Percentiles rank a stretch among this genome's conserved stretches.
phyloP scores from a whole-genome alignment of 2,113 vertebrate species.

The Sceloporus undulatus region DNA sequence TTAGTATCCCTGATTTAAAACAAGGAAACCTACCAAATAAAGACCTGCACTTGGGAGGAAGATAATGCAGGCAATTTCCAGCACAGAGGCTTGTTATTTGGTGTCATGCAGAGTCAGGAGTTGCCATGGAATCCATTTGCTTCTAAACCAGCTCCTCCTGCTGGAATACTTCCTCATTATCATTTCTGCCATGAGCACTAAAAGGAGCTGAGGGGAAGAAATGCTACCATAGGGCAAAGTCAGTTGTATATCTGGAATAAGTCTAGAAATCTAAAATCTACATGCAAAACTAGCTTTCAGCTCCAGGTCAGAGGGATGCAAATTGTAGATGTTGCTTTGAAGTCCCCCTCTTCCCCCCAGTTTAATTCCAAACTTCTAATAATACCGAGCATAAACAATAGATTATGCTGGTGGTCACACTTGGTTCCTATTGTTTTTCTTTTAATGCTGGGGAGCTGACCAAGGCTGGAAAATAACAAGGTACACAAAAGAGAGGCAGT shows the following conservation, averaged over 20 bases:
- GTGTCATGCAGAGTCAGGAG: slow-evolving; percentile 86
- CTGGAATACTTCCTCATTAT: slow-evolving; percentile 84
- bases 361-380: slow-evolving; percentile 28
- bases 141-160: slow-evolving; percentile 85
- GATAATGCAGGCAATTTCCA: slow-evolving; percentile 80
- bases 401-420: slow-evolving; percentile 33
- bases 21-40: slow-evolving; percentile 72
- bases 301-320: slow-evolving; percentile 48
- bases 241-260: slow-evolving; percentile 56
- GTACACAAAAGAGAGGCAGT: background rate
- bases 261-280: slow-evolving; percentile 72
- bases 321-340: slow-evolving; percentile 4
- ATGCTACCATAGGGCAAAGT: slow-evolving; percentile 63
- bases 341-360: background rate
- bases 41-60: slow-evolving; percentile 68
- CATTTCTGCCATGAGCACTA: slow-evolving; percentile 73
- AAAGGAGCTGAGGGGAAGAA: slow-evolving; percentile 57
- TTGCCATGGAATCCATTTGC: slow-evolving; percentile 86
- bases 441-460: background rate
- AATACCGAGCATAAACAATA: slow-evolving; percentile 58
- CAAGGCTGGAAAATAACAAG: background rate
- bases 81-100: slow-evolving; percentile 79
- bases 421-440: slow-evolving; percentile 28
- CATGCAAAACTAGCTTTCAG: slow-evolving; percentile 66
- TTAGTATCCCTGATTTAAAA: slow-evolving; percentile 67